A percentile compares a stretch with the other conserved stretches of the same genome.
phyloP scores from a whole-genome alignment of 2,113 vertebrate species.

The Bos indicus region DNA sequence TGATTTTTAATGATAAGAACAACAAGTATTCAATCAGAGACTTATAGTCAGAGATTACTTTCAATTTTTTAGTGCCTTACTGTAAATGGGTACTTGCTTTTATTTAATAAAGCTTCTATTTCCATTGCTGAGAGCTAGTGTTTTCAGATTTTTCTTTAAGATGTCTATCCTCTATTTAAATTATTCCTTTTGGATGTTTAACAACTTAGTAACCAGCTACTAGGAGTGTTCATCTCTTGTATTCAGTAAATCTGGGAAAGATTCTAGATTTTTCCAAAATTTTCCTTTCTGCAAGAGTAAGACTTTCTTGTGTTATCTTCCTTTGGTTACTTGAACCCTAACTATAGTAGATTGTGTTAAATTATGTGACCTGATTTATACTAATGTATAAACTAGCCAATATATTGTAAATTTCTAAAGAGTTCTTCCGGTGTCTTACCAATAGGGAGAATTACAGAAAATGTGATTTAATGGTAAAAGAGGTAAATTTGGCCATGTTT shows the following conservation, averaged over 20 bases:
- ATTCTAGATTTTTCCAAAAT: not conserved
- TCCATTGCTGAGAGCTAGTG: not conserved
- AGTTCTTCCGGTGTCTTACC: not conserved
- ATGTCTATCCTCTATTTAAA: not conserved
- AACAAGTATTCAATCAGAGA: not conserved
- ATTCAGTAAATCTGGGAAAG: not conserved
- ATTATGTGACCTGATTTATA: not conserved
- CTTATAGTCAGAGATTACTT: not conserved
- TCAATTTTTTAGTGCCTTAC: conserved; percentile 14
- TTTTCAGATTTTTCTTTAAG: not conserved
- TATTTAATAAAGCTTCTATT: not conserved
- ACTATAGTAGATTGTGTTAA: not conserved
- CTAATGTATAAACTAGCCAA: not conserved
- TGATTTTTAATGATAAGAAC: not conserved
- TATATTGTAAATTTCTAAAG: not conserved
- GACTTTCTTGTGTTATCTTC: not conserved
- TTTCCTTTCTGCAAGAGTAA: not conserved
- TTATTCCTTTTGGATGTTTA: not conserved
- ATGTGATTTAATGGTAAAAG: not conserved
- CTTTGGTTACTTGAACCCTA: not conserved
- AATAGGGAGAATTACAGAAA: not conserved
- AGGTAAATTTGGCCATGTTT: not conserved
- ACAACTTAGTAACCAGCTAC: not conserved
- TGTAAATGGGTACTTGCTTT: not conserved
- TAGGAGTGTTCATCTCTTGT: not conserved